phyloP scores from a whole-genome alignment of 2,888 invertebrate species.

The Emmelina monodactyla region DNA sequence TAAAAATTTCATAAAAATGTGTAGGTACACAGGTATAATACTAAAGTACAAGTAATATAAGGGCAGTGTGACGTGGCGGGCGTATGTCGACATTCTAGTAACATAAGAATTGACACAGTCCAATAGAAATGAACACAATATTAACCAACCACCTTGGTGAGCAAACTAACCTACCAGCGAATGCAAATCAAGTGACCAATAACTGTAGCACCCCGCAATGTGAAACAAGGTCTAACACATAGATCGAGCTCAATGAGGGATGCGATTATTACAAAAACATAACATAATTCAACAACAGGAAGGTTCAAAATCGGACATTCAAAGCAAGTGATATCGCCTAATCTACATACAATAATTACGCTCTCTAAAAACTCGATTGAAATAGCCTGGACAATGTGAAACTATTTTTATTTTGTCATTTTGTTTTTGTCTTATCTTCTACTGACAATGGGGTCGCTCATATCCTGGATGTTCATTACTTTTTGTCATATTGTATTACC shows the following conservation, averaged over 20 bases:
- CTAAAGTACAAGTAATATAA: constrained; percentile 29
- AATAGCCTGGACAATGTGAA: constrained; percentile 1
- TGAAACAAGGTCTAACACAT: constrained; percentile 56
- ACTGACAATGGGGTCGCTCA: constrained; percentile 17
- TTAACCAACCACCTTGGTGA: constrained; percentile 26
- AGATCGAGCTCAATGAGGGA: constrained; percentile 53
- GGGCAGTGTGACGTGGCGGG: constrained; percentile 58
- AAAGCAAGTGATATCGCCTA: constrained; percentile 29
- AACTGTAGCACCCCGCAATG: constrained; percentile 40
- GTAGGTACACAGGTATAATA: constrained; percentile 24
- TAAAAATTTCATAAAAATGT: constrained; percentile 40
- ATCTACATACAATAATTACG: constrained; percentile 19
- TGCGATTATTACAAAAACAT: constrained; percentile 25
- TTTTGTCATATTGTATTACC: too few species aligned
- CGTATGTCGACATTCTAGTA: constrained; percentile 71
- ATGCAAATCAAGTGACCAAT: constrained; percentile 43
- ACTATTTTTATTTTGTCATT: constrained; percentile 21
- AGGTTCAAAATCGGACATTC: constrained; percentile 22
- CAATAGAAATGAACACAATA: constrained; percentile 55
- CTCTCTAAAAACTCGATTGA: constrained; percentile 10
- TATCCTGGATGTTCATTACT: constrained; percentile 8
- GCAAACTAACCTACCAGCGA: constrained; percentile 33
- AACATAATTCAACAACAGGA: constrained; percentile 23
- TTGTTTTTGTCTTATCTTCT: constrained; percentile 20
- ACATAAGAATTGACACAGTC: constrained; percentile 73